Base-by-base conservation (phyloP, 2,888 invertebrate genomes). In the Dusona sp. region DNA sequence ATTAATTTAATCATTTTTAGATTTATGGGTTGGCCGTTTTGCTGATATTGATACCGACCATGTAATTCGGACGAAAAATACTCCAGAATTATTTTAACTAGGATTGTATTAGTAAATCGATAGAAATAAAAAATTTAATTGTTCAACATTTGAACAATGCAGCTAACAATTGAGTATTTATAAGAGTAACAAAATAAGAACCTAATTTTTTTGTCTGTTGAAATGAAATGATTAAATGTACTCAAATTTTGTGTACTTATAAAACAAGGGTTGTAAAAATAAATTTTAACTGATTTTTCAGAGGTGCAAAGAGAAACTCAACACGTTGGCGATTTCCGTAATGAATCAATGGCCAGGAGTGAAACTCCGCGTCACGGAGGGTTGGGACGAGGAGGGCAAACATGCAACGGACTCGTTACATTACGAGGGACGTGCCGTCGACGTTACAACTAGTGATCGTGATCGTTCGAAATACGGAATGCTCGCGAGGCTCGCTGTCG, bases 341-440 rank as follows among this genome's bases (percentile, higher is more conserved):
- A 98, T 99, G 98, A 99, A 99, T 95, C 98, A 98, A 94, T 99
- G 99, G 99, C 99, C 99, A 0, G 98, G 98, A n/a, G 97, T 99
- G 87, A 96, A 97, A 90, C 96, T 99, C 91, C 95, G 98, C 82
- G 99, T 99, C 88, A 98, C 97, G 89, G 99, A 99, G 94, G 98
- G 98, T 80, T 99, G 99, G 99, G 98, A 98, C 93, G 99, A 99
- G 94, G 97, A 97, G 92, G 96, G 96, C 88, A 96, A 96, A 83
- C 97, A 98, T 93, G 95, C 96, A 82, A 95, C 96, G 88, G 97
- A 98, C 93, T 98, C 98, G 75, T 96, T 99, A 90, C 99, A 99
- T 95, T 99, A 99, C 95, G 99, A 99, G 95, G 99, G 99, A 22
- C 96, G 99, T 36, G 99, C 99, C 13, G 99, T 99, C 88, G 99